phyloP scores from a whole-genome alignment of 92 coral and sea anemone genomes.

The Phymanthus crucifer region DNA sequence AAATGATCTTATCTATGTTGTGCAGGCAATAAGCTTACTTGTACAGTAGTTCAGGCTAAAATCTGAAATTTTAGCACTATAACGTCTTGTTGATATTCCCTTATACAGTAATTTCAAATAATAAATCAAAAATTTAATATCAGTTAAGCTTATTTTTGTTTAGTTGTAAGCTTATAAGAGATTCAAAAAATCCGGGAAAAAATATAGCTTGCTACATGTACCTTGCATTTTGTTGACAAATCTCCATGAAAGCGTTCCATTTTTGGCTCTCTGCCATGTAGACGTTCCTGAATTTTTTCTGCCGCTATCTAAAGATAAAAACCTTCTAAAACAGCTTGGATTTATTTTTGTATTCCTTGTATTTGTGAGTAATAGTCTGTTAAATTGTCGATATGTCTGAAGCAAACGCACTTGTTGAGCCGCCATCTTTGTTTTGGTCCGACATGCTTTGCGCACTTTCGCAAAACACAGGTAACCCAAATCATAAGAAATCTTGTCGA shows the following conservation, averaged over 20 bases:
- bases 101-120: too few species aligned
- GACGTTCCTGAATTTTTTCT: not conserved
- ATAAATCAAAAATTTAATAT: too few species aligned
- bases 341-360: not conserved
- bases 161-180: too few species aligned
- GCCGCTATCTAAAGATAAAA: not conserved
- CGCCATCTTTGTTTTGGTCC: constrained; percentile 33
- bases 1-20: too few species aligned
- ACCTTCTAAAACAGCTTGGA: constrained; percentile 7
- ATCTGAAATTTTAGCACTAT: too few species aligned
- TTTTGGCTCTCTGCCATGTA: constrained; percentile 1
- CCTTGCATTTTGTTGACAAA: constrained; percentile 1
- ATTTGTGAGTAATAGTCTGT: constrained; percentile 4
- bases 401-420: not conserved
- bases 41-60: too few species aligned
- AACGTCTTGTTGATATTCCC: too few species aligned
- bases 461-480: constrained; percentile 7
- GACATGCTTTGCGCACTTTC: constrained; percentile 14
- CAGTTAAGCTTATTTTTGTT: too few species aligned
- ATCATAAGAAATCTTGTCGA: too few species aligned
- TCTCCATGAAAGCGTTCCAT: not conserved
- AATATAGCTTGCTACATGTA: not conserved
- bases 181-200: not conserved
- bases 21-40: too few species aligned
- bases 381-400: constrained; percentile 6